Evolutionary conservation across 2,113 vertebrate species (phyloP).

Genomic region (Rhizomys pruinosus): DNA sequence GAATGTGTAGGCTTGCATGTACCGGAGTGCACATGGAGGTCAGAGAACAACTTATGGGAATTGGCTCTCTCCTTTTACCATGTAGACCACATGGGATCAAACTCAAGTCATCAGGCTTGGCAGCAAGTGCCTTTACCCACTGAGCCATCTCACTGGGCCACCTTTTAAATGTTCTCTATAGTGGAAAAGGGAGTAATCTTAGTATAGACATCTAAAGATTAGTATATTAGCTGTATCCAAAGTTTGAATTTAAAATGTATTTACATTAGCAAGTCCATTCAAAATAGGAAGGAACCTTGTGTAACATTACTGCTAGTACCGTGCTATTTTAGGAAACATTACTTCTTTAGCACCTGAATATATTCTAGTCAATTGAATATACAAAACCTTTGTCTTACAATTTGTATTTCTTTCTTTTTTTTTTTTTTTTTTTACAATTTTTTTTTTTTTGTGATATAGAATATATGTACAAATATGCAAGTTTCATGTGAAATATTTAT

Average conservation of each 20-base stretch:
- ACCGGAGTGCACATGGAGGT: too few relatives aligned
- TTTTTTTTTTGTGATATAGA: constrained; percentile 1
- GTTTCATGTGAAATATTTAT: neutral
- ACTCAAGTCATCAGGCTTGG: too few relatives aligned
- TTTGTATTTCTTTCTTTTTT: neutral
- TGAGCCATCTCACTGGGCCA: neutral
- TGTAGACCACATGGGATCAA: neutral
- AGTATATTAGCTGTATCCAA: neutral
- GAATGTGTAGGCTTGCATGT: neutral
- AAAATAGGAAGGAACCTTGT: neutral
- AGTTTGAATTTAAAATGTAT: constrained; percentile 38
- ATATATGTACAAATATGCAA: constrained; percentile 31
- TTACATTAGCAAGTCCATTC: constrained; percentile 16
- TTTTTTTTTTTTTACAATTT: too few relatives aligned
- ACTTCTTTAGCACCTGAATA: neutral
- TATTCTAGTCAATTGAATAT: neutral
- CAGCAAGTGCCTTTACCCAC: neutral
- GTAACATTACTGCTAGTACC: neutral
- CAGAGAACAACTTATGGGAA: too few relatives aligned
- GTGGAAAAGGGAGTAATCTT: neutral
- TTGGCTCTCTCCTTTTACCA: too few relatives aligned
- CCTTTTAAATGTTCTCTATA: neutral
- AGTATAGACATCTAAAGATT: neutral
- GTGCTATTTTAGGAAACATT: constrained; percentile 31
- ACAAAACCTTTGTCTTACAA: neutral